These are phyloP conservation scores for Mormyrus lacerda DNA, from an alignment of 2,113 vertebrate species.

Conservation along the genomic window DNA sequence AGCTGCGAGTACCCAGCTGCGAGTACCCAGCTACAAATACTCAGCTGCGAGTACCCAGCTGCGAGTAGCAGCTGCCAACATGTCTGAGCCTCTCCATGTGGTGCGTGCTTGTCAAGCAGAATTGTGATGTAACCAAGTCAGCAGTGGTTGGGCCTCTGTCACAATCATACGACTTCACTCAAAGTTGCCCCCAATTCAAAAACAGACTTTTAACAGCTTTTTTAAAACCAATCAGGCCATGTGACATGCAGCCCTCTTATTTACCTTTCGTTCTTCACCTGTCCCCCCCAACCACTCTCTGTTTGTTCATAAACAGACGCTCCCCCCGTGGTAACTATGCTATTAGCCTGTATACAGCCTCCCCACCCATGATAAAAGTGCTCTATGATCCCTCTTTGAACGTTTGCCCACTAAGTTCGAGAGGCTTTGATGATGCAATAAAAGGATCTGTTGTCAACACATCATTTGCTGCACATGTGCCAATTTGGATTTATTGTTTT, in stretches of 20 bases:
- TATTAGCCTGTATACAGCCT: constrained; percentile 11
- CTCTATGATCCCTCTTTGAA: constrained; percentile 2
- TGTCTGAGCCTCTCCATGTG: background rate
- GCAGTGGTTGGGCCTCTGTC: background rate
- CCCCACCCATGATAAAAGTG: background rate
- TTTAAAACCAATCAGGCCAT: background rate
- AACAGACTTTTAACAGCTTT: background rate
- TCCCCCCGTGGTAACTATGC: background rate
- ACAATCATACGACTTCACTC: background rate
- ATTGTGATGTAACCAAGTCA: background rate
- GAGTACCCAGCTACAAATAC: too few relatives aligned
- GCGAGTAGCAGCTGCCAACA: background rate
- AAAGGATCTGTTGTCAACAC: background rate
- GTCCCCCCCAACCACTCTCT: background rate
- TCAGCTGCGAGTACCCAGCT: background rate
- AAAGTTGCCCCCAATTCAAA: background rate
- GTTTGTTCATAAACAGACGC: constrained; percentile 26
- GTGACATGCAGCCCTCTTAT: background rate
- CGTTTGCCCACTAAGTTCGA: constrained; percentile 7
- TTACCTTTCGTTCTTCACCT: background rate
- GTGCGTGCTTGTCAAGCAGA: background rate
- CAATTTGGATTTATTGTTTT: background rate
- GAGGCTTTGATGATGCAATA: background rate
- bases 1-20: too few relatives aligned
- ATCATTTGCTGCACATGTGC: background rate